Conservation (phyloP, 1,140 invertebrate genomes). For the Arion vulgaris region DNA sequence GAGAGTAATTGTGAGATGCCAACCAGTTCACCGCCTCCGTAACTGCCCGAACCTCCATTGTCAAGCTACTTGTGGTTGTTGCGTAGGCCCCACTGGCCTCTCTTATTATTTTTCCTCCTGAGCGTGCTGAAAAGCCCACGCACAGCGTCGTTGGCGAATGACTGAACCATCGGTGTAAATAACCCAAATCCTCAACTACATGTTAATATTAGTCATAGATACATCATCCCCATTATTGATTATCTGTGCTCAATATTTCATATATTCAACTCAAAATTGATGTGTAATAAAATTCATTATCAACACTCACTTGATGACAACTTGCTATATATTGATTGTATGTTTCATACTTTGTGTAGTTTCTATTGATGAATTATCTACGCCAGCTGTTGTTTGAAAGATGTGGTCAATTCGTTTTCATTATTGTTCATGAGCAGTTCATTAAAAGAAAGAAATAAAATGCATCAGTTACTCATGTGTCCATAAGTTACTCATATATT, state of each 20-base stretch:
- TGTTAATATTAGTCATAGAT: neutral
- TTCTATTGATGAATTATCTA: no score
- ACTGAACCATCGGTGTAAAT: no score
- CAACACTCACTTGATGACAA: neutral
- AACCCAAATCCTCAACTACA: no score
- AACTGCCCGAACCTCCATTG: neutral
- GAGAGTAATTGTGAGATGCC: no score
- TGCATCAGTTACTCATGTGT: no score
- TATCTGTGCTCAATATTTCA: neutral
- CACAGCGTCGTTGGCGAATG: neutral
- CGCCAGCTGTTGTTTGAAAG: no score
- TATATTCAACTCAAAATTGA: neutral
- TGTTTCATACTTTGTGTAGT: no score
- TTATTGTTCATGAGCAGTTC: no score
- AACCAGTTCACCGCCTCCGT: no score
- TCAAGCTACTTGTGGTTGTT: neutral
- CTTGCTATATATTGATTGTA: neutral
- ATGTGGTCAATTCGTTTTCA: no score
- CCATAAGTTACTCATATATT: no score
- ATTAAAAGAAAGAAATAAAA: no score
- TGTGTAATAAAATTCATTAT: neutral
- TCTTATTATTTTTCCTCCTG: neutral
- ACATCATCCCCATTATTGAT: neutral
- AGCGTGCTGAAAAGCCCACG: neutral
- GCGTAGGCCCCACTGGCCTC: neutral